Evolutionary conservation across 2,113 vertebrate species (phyloP).

Genomic region (Aegotheles bennettii): DNA sequence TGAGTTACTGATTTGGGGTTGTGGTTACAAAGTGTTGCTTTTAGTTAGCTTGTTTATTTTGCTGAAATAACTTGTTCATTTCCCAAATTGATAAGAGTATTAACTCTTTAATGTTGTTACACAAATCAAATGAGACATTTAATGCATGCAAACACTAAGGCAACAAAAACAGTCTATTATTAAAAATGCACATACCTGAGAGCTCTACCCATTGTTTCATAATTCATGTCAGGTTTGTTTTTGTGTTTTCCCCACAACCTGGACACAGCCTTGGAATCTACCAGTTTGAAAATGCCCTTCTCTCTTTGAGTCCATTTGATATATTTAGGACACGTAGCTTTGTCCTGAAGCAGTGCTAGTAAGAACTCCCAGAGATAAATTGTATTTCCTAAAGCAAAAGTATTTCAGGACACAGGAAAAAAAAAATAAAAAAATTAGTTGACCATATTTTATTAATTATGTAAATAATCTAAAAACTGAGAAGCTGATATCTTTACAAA

Average conservation of each 20-base stretch:
- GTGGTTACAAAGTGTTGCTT: not conserved
- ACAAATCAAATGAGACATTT: not conserved
- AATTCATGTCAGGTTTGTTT: constrained; percentile 99
- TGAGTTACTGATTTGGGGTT: not conserved
- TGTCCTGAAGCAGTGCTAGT: constrained; percentile 93
- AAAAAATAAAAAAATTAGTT: not conserved
- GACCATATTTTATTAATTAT: not conserved
- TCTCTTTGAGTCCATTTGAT: constrained; percentile 97
- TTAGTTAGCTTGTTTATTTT: not conserved
- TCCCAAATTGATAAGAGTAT: not conserved
- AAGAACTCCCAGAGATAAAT: constrained; percentile 98
- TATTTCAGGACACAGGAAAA: not conserved
- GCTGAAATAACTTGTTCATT: not conserved
- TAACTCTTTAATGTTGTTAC: not conserved
- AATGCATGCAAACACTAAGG: not conserved
- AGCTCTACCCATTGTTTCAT: constrained; percentile 98
- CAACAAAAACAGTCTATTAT: not conserved
- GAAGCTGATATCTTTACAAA: not conserved
- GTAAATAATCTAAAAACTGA: not conserved
- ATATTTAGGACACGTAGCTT: constrained; percentile 92
- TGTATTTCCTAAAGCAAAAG: constrained; percentile 83
- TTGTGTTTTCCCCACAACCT: constrained; percentile 96
- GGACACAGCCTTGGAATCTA: constrained; percentile 97
- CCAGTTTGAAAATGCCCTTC: constrained; percentile 95
- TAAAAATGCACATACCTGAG: constrained; percentile 81